A percentile compares a stretch with the other conserved stretches of the same genome.
Evolutionary conservation across 2,797 vertebrate genomes (phyloP).

Genomic region (Pseudotriccus pelzelni): DNA sequence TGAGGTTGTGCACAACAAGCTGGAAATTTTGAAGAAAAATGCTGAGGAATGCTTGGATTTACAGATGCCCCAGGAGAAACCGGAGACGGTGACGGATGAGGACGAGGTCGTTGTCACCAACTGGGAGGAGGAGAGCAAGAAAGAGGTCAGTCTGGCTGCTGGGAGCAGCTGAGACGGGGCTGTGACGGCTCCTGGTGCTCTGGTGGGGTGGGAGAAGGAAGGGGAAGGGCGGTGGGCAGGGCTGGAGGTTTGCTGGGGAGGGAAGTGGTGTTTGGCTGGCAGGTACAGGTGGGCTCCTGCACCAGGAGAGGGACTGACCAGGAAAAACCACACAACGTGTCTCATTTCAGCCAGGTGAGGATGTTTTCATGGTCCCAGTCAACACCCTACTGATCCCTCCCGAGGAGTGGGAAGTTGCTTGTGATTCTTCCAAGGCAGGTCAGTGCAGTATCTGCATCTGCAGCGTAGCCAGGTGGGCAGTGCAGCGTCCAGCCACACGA

Average conservation of each 20-base stretch:
- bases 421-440: background rate
- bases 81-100: background rate
- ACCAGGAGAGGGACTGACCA: background rate
- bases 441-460: background rate
- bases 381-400: background rate
- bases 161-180: background rate
- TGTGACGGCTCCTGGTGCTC: background rate
- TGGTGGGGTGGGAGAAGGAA: background rate
- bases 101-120: background rate
- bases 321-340: fast-evolving
- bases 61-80: background rate
- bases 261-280: background rate
- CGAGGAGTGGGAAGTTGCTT: background rate
- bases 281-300: background rate
- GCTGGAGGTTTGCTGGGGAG: background rate
- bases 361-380: background rate
- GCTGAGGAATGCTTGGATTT: conserved; percentile 55
- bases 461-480: background rate
- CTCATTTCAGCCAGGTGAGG: background rate
- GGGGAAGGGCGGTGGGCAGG: background rate
- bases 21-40: conserved; percentile 36
- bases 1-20: conserved; percentile 43
- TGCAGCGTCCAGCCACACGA: background rate
- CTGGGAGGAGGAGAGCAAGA: conserved; percentile 48
- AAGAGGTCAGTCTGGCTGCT: conserved; percentile 9